Evolutionary conservation across 2,113 vertebrate species (phyloP).

Genomic region (Podarcis muralis): DNA sequence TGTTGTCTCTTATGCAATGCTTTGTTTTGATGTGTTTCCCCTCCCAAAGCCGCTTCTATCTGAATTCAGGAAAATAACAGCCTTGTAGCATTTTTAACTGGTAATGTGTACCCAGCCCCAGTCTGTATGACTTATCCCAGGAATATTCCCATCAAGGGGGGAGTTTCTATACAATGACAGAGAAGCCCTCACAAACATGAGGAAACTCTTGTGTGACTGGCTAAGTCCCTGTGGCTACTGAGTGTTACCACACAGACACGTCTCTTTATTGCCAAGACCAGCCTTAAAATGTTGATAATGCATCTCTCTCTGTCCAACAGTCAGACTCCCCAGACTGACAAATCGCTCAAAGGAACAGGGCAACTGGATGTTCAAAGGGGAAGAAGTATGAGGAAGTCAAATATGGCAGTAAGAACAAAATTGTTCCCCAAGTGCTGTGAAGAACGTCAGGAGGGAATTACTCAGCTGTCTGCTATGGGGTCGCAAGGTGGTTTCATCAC

Average conservation of each 20-base stretch:
- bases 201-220: background rate
- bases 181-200: background rate
- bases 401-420: background rate
- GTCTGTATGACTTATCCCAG: background rate
- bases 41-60: no score
- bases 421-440: background rate
- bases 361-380: background rate
- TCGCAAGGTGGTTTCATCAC: no score
- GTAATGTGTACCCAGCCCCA: no score
- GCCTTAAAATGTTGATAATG: background rate
- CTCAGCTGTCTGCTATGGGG: background rate
- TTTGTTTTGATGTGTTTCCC: no score
- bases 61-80: no score
- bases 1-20: no score
- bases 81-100: no score
- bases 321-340: background rate
- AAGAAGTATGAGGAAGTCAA: background rate
- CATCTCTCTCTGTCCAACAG: background rate
- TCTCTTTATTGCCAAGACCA: no score
- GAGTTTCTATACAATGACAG: background rate
- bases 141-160: background rate
- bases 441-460: background rate
- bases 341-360: background rate
- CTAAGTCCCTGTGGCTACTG: background rate
- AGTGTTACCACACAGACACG: background rate